Evolutionary conservation across 2,888 invertebrate species (phyloP).

Genomic region (Tethea ocularis): DNA sequence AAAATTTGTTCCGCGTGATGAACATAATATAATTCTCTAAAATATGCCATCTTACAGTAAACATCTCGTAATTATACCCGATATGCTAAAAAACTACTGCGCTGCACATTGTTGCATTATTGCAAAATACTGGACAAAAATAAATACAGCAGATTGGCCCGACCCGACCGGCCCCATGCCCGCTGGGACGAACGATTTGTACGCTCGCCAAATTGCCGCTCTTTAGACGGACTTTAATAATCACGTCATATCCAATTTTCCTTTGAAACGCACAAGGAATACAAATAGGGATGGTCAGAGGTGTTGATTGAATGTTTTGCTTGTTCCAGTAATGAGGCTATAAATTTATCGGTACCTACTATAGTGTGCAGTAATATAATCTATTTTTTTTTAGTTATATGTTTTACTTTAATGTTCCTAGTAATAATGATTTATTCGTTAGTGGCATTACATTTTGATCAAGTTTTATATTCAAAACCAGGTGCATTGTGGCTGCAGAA

Average conservation of each 20-base stretch:
- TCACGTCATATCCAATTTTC: slow-evolving; percentile 81
- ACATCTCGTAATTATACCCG: too few relatives aligned
- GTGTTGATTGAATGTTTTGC: slow-evolving; percentile 61
- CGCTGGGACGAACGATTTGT: slow-evolving; percentile 70
- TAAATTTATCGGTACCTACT: neutral
- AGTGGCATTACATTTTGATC: neutral
- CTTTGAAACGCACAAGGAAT: slow-evolving; percentile 64
- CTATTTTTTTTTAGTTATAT: neutral
- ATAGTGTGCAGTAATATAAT: neutral
- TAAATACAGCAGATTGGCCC: slow-evolving; percentile 49
- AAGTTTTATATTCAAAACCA: neutral
- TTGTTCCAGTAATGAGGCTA: slow-evolving; percentile 30
- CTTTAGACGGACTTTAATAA: slow-evolving; percentile 77
- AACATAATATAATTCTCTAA: too few relatives aligned
- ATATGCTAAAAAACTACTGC: neutral
- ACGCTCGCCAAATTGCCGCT: slow-evolving; percentile 74
- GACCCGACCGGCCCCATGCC: slow-evolving; percentile 51
- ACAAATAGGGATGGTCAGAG: slow-evolving; percentile 50
- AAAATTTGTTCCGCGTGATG: too few relatives aligned
- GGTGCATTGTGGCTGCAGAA: neutral
- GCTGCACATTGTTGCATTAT: slow-evolving; percentile 7
- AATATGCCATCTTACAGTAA: too few relatives aligned
- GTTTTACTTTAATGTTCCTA: too few relatives aligned
- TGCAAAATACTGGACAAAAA: slow-evolving; percentile 44
- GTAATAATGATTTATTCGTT: neutral